Evolutionary conservation across 92 coral and sea anemone genomes (phyloP).

Genomic region (Montipora capitata): DNA sequence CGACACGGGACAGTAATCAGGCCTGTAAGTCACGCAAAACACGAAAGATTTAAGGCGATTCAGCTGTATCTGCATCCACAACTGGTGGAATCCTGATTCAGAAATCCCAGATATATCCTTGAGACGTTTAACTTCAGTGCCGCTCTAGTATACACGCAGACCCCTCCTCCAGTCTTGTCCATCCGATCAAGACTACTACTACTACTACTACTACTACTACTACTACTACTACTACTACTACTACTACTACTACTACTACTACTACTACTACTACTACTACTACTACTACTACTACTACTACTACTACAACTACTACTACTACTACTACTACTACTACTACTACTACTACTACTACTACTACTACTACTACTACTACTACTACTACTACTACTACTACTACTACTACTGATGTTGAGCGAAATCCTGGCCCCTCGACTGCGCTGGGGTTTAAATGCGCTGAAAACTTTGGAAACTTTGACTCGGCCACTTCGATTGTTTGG

Average conservation of each 20-base stretch:
- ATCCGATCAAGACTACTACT: too few relatives aligned
- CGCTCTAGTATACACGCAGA: too few relatives aligned
- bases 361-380: background rate
- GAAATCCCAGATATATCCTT: too few relatives aligned
- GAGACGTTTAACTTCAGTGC: too few relatives aligned
- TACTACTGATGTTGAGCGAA: background rate
- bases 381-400: background rate
- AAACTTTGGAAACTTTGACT: background rate
- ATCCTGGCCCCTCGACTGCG: too few relatives aligned
- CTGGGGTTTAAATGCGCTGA: background rate
- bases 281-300: background rate
- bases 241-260: background rate
- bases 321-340: background rate
- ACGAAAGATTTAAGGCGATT: too few relatives aligned
- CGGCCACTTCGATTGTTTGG: too few relatives aligned
- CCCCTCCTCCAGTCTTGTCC: too few relatives aligned
- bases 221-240: background rate
- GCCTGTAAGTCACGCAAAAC: too few relatives aligned
- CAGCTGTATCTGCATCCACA: too few relatives aligned
- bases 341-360: background rate
- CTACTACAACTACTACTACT: background rate
- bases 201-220: background rate
- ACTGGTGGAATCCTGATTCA: too few relatives aligned
- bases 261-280: background rate
- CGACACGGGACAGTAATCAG: too few relatives aligned